These are phyloP conservation scores for Aradophagus sp. DNA, from an alignment of 1,140 invertebrate genomes.

Conservation along the genomic window DNA sequence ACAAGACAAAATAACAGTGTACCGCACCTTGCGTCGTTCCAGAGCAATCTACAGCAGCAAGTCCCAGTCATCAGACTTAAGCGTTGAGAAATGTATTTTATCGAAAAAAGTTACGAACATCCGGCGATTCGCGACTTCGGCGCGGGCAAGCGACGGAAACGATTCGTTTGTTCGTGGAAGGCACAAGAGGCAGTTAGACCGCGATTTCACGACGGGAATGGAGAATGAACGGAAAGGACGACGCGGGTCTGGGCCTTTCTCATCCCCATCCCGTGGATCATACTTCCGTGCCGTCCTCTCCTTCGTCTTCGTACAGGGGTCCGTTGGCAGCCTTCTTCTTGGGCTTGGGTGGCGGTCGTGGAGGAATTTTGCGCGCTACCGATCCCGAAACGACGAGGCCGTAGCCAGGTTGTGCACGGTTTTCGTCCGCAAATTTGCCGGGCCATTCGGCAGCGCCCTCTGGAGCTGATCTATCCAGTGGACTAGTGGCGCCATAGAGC, in stretches of 20 bases:
- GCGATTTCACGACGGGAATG: conserved; percentile 46
- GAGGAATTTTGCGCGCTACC: conserved; percentile 89
- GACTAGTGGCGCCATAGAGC: conserved; percentile 64
- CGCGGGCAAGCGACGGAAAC: conserved; percentile 23
- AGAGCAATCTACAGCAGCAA: too few species aligned
- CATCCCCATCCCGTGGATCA: too few species aligned
- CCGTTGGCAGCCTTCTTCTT: conserved; percentile 81
- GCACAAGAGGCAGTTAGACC: conserved; percentile 52
- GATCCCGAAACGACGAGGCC: too few species aligned
- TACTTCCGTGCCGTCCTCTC: conserved; percentile 90
- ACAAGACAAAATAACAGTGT: too few species aligned
- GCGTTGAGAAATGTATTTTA: too few species aligned
- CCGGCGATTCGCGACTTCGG: conserved; percentile 47
- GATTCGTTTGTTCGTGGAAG: conserved; percentile 36
- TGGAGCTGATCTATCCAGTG: conserved; percentile 77
- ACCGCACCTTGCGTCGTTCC: too few species aligned
- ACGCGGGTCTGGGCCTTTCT: too few species aligned
- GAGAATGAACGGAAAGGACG: conserved; percentile 18
- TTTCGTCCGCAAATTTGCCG: conserved; percentile 65
- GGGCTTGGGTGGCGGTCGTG: conserved; percentile 86
- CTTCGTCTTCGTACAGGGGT: conserved; percentile 88
- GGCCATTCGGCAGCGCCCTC: conserved; percentile 79
- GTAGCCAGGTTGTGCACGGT: too few species aligned
- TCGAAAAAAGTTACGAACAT: conserved; percentile 7
- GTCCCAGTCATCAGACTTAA: too few species aligned